phyloP scores from a whole-genome alignment of 2,113 vertebrate species.

The Melanerpes aurifrons region DNA sequence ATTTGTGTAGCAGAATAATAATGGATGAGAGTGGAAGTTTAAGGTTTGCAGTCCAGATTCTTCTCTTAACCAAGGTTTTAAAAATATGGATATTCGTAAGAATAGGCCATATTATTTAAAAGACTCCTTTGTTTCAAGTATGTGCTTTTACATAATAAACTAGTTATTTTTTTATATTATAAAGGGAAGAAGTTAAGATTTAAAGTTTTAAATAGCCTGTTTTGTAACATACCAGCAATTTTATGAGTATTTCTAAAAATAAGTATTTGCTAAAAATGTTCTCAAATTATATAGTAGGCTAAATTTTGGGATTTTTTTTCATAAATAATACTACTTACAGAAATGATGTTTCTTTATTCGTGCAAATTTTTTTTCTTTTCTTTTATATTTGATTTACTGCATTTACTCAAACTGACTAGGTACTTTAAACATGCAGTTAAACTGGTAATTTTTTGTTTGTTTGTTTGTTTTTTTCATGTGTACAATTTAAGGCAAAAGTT shows the following conservation, averaged over 20 bases:
- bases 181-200: neutral
- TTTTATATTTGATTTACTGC: conserved; percentile 4
- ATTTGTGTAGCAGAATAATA: neutral
- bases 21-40: neutral
- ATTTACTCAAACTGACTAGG: conserved; percentile 25
- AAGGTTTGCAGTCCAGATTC: neutral
- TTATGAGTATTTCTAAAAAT: neutral
- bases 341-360: neutral
- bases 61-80: neutral
- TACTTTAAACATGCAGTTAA: conserved; percentile 24
- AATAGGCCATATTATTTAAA: neutral
- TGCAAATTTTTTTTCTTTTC: neutral
- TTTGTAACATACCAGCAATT: neutral
- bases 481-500: neutral
- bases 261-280: neutral
- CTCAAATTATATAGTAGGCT: neutral
- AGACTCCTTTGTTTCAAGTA: neutral
- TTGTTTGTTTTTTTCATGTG: neutral
- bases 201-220: neutral
- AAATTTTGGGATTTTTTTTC: neutral
- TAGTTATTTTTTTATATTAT: neutral
- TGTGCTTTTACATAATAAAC: neutral
- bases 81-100: neutral
- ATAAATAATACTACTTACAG: neutral
- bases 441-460: neutral